Evolutionary conservation across 2,888 invertebrate genomes (phyloP), one percentile per base, ranked within the genome.

Genomic region (Rosalia funebris): DNA sequence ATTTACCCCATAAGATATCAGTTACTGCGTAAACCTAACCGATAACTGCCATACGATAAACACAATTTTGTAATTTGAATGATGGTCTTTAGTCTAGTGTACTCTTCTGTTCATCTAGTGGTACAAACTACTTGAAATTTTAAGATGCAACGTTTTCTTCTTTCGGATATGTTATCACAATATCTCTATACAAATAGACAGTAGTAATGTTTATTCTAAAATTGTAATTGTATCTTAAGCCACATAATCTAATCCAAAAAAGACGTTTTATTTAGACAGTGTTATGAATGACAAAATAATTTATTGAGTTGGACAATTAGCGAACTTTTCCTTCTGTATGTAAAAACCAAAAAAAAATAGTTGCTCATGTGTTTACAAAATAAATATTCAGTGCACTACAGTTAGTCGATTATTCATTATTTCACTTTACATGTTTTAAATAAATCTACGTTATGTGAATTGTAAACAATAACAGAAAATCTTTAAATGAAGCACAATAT

Each of bases 271-370:
- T 37, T 50, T 50, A 15, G 19, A 34, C 32, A 50, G 50, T 15
- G 36, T 50, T 50, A 39, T 39, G 25, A 19, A 39, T 20, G 50
- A 39, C 50, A 50, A 50, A 39, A 50, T 50, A 48, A 48, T 48
- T 48, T 48, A 39, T 50, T 50, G n/a, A 39, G 14, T 39, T 12
- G 14, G 3, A 25, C 25, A 25, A 25, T 25, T 3, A 7, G 25
- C 3, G 25, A 25, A 25, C 3, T 25, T 25, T 25, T 25, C n/a
- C 44, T 44, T 44, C 19, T 17, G 11, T 44, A n/a, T 19, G 25
- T 5, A 14, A 14, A 14, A 39, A 4, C 15, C 39, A 9, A 11
- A 39, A 39, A 7, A 36, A 36, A 36, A 36, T 7, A 25, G 7
- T 25, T 25, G 25, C n/a, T n/a, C n/a, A n/a, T n/a, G n/a, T n/a